Evolutionary conservation across 2,797 vertebrate genomes (phyloP), one percentile per base, ranked within the genome.

Genomic region (Xenopus petersii): DNA sequence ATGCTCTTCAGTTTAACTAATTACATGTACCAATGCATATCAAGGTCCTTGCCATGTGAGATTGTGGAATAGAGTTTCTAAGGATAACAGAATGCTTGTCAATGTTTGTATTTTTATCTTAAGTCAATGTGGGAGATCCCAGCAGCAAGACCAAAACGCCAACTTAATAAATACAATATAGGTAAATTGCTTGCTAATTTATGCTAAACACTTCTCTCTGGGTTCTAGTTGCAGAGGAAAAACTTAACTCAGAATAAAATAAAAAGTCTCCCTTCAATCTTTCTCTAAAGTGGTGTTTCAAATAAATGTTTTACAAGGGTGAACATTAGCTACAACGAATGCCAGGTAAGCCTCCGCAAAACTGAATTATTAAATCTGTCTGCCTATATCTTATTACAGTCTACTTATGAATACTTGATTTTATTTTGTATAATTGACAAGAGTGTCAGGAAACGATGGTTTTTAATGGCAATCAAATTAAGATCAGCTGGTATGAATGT

Each of bases 371-470:
- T 96, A 92, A 98, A 95, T 93, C 91, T 93, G 87, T 90, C 91
- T 90, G 90, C 83, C 88, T 86, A 89, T 93, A 94, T 95, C 94
- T 93, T 81, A 86, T 96, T 95, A 93, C 94, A 81, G 87, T 74
- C 89, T 88, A 88, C 94, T 93, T 95, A 94, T 95, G 95, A 97
- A 96, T 94, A 96, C 93, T 95, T 96, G 93, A 96, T 95, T 94
- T 94, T 92, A 96, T 93, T 95, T 94, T 94, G 93, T 93, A 91
- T 95, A 94, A 95, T 87, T 96, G 94, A 95, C 94, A 92, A 90
- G 89, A 91, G 90, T 91, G 90, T 94, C 89, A 91, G 87, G 89
- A 87, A 88, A 92, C 83, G 83, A 86, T 88, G 86, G 87, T 89
- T 89, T 21, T 92, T 88, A 84, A 86, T 73, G 66, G 89, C 90